These are phyloP conservation scores for Aleiodes alternator DNA, from an alignment of 2,888 invertebrate genomes.

Conservation along the genomic window DNA sequence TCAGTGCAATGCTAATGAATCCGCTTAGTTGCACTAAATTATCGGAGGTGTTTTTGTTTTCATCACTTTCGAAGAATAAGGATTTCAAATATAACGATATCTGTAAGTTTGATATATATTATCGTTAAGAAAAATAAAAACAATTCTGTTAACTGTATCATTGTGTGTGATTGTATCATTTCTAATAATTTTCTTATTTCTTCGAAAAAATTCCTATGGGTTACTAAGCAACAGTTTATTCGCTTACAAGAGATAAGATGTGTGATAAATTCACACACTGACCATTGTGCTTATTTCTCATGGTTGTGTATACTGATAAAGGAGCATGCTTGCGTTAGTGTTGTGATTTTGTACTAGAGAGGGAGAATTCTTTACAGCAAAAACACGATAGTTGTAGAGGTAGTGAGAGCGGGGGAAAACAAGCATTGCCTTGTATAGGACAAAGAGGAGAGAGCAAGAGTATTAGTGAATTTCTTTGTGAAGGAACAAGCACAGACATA, in stretches of 20 bases:
- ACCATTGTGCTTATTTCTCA: constrained; percentile 1
- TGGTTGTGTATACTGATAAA: not conserved
- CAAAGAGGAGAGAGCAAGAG: constrained; percentile 7
- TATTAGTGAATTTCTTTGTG: not conserved
- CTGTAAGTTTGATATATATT: constrained; percentile 13
- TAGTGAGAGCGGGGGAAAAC: not conserved
- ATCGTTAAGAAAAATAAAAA: not conserved
- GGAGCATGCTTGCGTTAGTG: constrained; percentile 1
- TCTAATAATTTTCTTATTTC: too few relatives aligned
- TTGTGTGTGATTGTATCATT: too few relatives aligned
- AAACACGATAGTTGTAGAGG: not conserved
- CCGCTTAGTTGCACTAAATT: constrained; percentile 10
- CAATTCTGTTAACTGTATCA: too few relatives aligned
- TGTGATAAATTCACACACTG: too few relatives aligned
- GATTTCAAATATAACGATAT: constrained; percentile 14
- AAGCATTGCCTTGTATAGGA: not conserved
- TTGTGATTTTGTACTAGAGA: not conserved
- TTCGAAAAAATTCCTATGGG: too few relatives aligned
- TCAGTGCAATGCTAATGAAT: not conserved
- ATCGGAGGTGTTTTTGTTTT: constrained; percentile 12
- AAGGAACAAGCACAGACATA: constrained; percentile 6
- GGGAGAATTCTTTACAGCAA: not conserved
- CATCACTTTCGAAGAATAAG: constrained; percentile 22
- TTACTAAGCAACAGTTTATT: too few relatives aligned
- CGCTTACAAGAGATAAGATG: too few relatives aligned